A percentile compares a stretch with the other conserved stretches of the same genome.
Evolutionary conservation across 2,888 invertebrate genomes (phyloP).

Genomic region (Polyommatus iphigenia): DNA sequence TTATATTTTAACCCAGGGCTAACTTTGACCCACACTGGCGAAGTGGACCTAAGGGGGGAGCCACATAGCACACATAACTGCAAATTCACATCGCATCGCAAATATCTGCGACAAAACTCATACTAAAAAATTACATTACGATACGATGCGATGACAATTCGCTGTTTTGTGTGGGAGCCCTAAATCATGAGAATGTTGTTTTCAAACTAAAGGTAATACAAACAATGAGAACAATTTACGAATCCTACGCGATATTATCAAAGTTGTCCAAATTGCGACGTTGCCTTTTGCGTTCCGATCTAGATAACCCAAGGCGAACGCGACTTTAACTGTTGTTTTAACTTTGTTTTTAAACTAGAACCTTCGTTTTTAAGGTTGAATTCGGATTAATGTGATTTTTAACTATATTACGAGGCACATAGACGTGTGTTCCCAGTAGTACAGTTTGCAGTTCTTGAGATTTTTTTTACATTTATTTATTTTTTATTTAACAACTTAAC

Average conservation of each 20-base stretch:
- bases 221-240: background rate
- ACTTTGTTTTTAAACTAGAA: conserved; percentile 9
- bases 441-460: too few relatives aligned
- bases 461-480: too few relatives aligned
- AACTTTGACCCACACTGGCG: too few relatives aligned
- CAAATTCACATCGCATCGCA: too few relatives aligned
- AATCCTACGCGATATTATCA: conserved; percentile 6
- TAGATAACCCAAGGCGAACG: conserved; percentile 10
- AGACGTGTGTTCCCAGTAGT: too few relatives aligned
- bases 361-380: background rate
- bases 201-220: background rate
- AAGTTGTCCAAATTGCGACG: background rate
- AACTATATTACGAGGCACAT: background rate
- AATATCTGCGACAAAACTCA: too few relatives aligned
- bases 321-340: conserved; percentile 12
- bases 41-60: too few relatives aligned
- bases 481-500: too few relatives aligned
- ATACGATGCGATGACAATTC: too few relatives aligned
- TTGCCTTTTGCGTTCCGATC: background rate
- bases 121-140: too few relatives aligned
- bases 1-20: too few relatives aligned
- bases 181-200: background rate
- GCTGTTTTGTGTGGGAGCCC: background rate
- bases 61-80: too few relatives aligned
- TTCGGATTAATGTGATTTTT: background rate